Conservation (phyloP, 2,113 vertebrate genomes). For the Leptodactylus fuscus region DNA sequence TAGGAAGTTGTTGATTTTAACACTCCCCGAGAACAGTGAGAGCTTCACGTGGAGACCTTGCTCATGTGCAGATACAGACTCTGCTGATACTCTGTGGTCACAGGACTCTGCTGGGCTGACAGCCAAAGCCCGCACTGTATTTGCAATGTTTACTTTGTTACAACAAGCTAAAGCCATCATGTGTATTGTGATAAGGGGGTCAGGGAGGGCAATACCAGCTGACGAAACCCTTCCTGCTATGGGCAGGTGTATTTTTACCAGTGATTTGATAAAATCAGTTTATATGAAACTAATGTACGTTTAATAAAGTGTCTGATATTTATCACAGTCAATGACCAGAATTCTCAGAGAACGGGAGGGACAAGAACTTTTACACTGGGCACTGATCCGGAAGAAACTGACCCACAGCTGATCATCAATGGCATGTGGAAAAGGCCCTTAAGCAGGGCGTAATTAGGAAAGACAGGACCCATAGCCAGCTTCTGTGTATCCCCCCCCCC, state of each 20-base stretch:
- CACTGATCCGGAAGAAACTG: too few species aligned
- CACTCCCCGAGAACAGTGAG: background rate
- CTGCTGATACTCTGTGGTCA: background rate
- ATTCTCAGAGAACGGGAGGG: too few species aligned
- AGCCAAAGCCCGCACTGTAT: background rate
- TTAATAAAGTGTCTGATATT: background rate
- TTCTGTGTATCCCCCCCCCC: too few species aligned
- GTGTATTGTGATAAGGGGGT: constrained; percentile 25
- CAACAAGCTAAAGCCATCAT: background rate
- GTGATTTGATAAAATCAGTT: background rate
- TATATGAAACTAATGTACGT: background rate
- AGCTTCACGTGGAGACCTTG: background rate
- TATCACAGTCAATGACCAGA: background rate
- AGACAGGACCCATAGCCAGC: too few species aligned
- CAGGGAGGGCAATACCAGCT: background rate
- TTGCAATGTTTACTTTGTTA: constrained; percentile 16
- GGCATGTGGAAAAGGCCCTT: too few species aligned
- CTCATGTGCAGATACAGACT: background rate
- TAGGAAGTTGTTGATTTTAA: background rate
- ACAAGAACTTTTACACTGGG: too few species aligned
- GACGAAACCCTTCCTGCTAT: background rate
- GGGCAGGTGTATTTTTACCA: background rate
- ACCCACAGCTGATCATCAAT: too few species aligned
- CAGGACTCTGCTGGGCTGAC: background rate
- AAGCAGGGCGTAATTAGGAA: too few species aligned